phyloP scores from a whole-genome alignment of 2,888 invertebrate genomes.

The Lomographa bimaculata region DNA sequence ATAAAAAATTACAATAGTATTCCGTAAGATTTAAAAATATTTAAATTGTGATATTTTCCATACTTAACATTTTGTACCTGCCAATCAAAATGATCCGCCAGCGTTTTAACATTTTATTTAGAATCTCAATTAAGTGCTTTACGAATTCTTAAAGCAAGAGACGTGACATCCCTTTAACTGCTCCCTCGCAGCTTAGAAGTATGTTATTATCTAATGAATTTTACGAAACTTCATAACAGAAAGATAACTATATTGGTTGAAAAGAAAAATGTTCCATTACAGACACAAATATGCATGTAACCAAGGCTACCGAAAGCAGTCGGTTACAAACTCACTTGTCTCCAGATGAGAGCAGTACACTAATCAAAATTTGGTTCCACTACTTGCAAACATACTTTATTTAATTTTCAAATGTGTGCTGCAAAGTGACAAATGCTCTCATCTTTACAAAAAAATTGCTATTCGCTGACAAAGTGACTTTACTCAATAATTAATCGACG shows the following conservation, averaged over 20 bases:
- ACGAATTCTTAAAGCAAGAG: too few relatives aligned
- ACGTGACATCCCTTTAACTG: constrained; percentile 65
- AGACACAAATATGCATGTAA: constrained; percentile 76
- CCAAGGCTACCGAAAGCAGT: constrained; percentile 67
- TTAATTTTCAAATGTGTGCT: constrained; percentile 56
- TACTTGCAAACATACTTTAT: constrained; percentile 24
- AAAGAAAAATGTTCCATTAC: constrained; percentile 40
- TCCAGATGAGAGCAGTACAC: constrained; percentile 56
- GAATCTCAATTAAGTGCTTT: too few relatives aligned
- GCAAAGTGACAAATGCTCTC: constrained; percentile 72
- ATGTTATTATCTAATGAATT: constrained; percentile 63
- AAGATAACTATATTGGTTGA: constrained; percentile 51
- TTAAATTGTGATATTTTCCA: constrained; percentile 12
- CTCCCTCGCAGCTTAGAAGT: constrained; percentile 70
- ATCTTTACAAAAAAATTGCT: constrained; percentile 45
- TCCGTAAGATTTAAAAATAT: constrained; percentile 29
- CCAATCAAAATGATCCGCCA: constrained; percentile 4
- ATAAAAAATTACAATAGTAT: constrained; percentile 39
- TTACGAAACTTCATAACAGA: constrained; percentile 61
- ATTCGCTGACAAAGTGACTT: constrained; percentile 49
- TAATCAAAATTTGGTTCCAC: constrained; percentile 4
- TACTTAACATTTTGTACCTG: constrained; percentile 4
- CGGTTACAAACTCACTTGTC: constrained; percentile 77
- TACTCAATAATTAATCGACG: constrained; percentile 54
- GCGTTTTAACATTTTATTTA: constrained; percentile 2